phyloP scores from a whole-genome alignment of 37 sponge, comb jelly and placozoan species.

The Tethya wilhelma region DNA sequence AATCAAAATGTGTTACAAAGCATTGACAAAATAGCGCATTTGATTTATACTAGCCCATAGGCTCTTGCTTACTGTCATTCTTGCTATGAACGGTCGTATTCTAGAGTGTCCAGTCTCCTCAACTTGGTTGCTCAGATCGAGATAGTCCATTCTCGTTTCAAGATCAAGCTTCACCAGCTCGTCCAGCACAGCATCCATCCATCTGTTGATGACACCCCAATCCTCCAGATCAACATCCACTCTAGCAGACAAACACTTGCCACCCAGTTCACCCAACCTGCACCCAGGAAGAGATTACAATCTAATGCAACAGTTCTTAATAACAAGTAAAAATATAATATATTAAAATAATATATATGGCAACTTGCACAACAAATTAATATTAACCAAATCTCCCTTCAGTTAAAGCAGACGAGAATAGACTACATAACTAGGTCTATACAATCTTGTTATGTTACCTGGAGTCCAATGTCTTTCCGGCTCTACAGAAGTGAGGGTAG shows the following conservation, averaged over 20 bases:
- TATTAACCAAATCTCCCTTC: no score
- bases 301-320: no score
- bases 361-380: no score
- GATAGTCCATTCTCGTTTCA: slow-evolving; percentile 38
- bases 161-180: slow-evolving; percentile 17
- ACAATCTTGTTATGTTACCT: slow-evolving; percentile 27
- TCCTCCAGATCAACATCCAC: slow-evolving; percentile 69
- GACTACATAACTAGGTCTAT: no score
- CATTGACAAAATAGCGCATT: no score
- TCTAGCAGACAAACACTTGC: slow-evolving; percentile 8
- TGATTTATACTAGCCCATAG: no score
- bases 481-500: slow-evolving; percentile 63
- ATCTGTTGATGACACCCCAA: slow-evolving; percentile 30
- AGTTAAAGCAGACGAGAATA: no score
- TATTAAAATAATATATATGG: no score
- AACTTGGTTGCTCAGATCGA: slow-evolving; percentile 31
- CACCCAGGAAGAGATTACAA: no score
- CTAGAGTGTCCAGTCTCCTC: slow-evolving; percentile 37
- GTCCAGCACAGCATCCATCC: slow-evolving; percentile 43
- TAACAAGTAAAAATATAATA: no score
- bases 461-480: slow-evolving; percentile 49
- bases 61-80: slow-evolving; percentile 32
- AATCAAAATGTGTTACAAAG: no score
- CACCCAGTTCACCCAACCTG: slow-evolving; percentile 25
- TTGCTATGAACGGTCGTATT: slow-evolving; percentile 46